These are phyloP conservation scores for Salarias fasciatus DNA, from an alignment of 2,797 vertebrate species.

Conservation along the genomic window DNA sequence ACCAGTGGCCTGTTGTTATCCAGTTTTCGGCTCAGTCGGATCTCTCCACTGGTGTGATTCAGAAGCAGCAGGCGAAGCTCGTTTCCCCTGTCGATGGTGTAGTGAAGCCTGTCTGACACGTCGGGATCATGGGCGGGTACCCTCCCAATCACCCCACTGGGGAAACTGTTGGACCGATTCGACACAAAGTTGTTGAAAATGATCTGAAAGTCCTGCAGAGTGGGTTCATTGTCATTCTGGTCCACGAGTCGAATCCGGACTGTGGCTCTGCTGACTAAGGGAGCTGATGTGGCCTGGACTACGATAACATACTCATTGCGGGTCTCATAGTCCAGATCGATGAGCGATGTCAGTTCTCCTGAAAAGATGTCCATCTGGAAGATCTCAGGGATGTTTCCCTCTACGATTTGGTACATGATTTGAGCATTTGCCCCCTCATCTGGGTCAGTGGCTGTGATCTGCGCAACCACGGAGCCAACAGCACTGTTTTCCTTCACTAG, in stretches of 20 bases:
- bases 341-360: constrained; percentile 97
- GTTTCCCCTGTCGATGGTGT: constrained; percentile 95
- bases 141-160: constrained; percentile 92
- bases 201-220: constrained; percentile 96
- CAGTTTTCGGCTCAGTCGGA: constrained; percentile 94
- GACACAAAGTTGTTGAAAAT: constrained; percentile 99
- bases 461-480: constrained; percentile 94
- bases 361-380: constrained; percentile 99
- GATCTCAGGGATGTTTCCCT: constrained; percentile 98
- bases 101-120: constrained; percentile 93
- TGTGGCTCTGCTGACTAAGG: constrained; percentile 96
- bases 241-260: constrained; percentile 93
- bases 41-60: constrained; percentile 96
- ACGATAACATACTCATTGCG: constrained; percentile 94
- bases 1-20: constrained; percentile 98
- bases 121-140: constrained; percentile 97
- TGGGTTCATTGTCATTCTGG: constrained; percentile 96
- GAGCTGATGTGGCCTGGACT: constrained; percentile 97
- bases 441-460: constrained; percentile 93
- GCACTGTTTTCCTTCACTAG: constrained; percentile 97
- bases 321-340: constrained; percentile 95
- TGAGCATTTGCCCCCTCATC: constrained; percentile 97
- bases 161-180: constrained; percentile 97
- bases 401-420: constrained; percentile 99
- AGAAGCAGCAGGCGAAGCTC: constrained; percentile 95